Evolutionary conservation across 2,888 invertebrate genomes (phyloP).

Genomic region (Agriopis aurantiaria): DNA sequence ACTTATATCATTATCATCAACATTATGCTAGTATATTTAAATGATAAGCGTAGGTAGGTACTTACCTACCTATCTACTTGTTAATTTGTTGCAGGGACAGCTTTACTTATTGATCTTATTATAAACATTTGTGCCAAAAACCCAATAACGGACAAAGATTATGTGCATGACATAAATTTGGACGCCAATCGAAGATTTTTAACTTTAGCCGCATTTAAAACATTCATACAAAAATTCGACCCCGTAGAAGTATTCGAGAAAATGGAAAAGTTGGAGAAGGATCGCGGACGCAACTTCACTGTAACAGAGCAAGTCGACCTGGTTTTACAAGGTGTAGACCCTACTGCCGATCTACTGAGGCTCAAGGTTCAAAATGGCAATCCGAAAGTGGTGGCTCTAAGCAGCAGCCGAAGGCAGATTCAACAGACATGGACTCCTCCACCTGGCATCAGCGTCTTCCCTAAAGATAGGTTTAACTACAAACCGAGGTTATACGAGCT

Average conservation of each 20-base stretch:
- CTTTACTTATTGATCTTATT: not conserved
- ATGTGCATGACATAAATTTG: conserved; percentile 12
- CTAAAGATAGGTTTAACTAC: not conserved
- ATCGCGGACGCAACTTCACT: not conserved
- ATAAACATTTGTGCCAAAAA: conserved; percentile 1
- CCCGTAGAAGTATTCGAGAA: not conserved
- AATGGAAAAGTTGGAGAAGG: not conserved
- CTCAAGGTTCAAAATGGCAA: conserved; percentile 10
- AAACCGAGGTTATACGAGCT: conserved; percentile 4
- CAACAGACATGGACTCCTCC: not conserved
- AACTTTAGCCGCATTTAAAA: not conserved
- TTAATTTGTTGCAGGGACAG: not conserved
- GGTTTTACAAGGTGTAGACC: conserved; percentile 16
- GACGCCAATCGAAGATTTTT: conserved; percentile 1
- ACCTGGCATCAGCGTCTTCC: not conserved
- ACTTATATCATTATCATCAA: too few relatives aligned
- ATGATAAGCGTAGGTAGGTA: too few relatives aligned
- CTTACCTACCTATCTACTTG: not conserved
- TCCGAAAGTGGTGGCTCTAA: conserved; percentile 2
- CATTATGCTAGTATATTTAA: too few relatives aligned
- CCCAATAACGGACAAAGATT: conserved; percentile 4
- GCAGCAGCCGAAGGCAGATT: conserved; percentile 4
- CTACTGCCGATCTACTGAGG: conserved; percentile 8
- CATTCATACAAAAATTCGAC: conserved; percentile 5
- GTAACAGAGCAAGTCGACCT: not conserved